Evolutionary conservation across 1,140 invertebrate species (phyloP).

Genomic region (Conus ventricosus): DNA sequence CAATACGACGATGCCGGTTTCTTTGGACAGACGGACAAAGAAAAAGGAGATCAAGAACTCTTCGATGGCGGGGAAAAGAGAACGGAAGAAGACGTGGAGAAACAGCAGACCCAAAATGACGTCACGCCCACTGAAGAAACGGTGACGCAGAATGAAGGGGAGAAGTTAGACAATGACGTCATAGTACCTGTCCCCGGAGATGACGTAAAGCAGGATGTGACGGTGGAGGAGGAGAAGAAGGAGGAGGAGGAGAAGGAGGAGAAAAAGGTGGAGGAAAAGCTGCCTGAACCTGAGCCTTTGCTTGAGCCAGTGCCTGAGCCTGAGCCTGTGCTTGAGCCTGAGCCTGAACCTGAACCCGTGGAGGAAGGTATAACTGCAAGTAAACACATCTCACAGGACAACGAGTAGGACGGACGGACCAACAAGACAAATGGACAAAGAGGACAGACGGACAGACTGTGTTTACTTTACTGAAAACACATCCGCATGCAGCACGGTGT

Average conservation of each 20-base stretch:
- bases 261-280: background rate
- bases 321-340: background rate
- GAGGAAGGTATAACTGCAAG: background rate
- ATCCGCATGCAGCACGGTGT: too few species aligned
- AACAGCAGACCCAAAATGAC: background rate
- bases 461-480: too few species aligned
- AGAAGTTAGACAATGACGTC: background rate
- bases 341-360: background rate
- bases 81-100: background rate
- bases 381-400: background rate
- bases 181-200: background rate
- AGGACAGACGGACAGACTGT: too few species aligned
- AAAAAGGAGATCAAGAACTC: slow-evolving; percentile 2
- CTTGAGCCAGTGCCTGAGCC: too few species aligned
- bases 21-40: slow-evolving; percentile 6
- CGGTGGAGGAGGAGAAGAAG: background rate
- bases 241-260: background rate
- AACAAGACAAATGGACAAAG: too few species aligned
- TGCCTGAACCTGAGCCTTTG: background rate
- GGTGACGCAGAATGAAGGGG: background rate
- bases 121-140: background rate
- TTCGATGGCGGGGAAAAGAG: background rate
- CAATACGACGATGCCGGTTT: slow-evolving; percentile 17
- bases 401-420: too few species aligned
- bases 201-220: background rate